A percentile compares a stretch with the other conserved stretches of the same genome.
phyloP scores from a whole-genome alignment of 1,140 invertebrate species.

The Drosophila seguyi region DNA sequence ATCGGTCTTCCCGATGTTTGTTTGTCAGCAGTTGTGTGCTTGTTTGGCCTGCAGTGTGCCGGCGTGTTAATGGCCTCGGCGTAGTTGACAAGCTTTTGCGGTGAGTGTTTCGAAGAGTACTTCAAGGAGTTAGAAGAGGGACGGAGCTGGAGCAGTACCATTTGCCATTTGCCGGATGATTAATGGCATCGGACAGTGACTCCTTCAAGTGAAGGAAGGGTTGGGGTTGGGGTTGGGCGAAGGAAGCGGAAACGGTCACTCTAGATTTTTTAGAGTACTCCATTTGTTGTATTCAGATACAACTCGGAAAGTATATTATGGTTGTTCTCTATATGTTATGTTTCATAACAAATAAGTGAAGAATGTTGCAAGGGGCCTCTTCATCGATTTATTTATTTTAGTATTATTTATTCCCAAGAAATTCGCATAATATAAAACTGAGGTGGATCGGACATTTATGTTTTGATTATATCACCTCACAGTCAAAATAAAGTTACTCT shows the following conservation, averaged over 20 bases:
- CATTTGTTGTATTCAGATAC: neutral
- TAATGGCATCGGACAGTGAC: constrained; percentile 46
- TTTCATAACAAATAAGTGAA: neutral
- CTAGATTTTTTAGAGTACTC: neutral
- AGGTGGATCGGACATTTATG: no score
- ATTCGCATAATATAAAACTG: no score
- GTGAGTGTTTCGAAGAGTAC: constrained; percentile 53
- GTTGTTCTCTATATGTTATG: neutral
- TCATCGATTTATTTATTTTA: neutral
- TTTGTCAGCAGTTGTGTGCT: constrained; percentile 15
- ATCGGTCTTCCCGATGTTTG: constrained; percentile 17
- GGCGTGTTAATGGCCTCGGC: constrained; percentile 78
- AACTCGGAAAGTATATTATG: neutral
- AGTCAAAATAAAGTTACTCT: neutral
- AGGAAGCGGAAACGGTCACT: neutral
- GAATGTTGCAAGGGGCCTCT: neutral
- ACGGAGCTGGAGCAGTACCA: constrained; percentile 25
- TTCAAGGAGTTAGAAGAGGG: constrained; percentile 36
- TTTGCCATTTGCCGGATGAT: constrained; percentile 74
- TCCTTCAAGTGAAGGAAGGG: neutral
- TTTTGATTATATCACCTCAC: no score
- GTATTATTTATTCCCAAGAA: neutral
- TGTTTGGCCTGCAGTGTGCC: constrained; percentile 42
- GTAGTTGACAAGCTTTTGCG: constrained; percentile 72
- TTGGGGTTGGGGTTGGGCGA: neutral